A percentile compares a stretch with the other conserved stretches of the same genome.
Conservation (phyloP, 2,113 vertebrate species). For the Pithys albifrons region DNA sequence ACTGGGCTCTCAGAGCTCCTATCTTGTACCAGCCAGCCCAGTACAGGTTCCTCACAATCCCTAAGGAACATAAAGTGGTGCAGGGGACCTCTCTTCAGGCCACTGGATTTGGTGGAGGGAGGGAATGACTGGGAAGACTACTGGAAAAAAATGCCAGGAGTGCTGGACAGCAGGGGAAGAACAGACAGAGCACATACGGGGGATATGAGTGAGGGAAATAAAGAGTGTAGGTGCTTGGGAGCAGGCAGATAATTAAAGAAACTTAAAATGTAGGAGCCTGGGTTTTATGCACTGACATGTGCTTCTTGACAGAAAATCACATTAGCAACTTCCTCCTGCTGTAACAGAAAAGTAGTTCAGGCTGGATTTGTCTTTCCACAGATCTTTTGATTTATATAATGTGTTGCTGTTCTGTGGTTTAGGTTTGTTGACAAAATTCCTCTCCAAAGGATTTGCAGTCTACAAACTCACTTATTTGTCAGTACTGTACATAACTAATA, state of each 20-base stretch:
- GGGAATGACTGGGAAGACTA: background rate
- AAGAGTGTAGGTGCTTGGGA: background rate
- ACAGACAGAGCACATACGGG: background rate
- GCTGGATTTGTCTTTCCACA: background rate
- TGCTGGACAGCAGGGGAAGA: background rate
- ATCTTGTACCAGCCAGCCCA: rapidly evolving
- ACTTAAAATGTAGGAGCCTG: background rate
- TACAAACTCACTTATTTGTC: background rate
- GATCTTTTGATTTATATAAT: background rate
- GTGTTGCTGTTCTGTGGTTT: background rate
- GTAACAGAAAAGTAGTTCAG: background rate
- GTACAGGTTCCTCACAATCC: background rate
- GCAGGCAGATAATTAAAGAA: slow-evolving; percentile 29
- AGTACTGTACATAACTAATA: background rate
- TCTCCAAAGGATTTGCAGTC: background rate
- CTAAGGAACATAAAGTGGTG: background rate
- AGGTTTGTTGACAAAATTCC: background rate
- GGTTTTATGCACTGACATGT: background rate
- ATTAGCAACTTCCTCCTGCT: background rate
- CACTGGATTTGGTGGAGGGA: background rate
- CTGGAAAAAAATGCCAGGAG: background rate
- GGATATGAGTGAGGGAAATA: background rate
- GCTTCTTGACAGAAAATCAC: slow-evolving; percentile 24
- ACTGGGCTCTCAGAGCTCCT: background rate
- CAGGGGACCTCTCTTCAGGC: background rate